A percentile compares a stretch with the other conserved stretches of the same genome.
Conservation (phyloP, 2,888 invertebrate genomes). For the Erebia palarica region DNA sequence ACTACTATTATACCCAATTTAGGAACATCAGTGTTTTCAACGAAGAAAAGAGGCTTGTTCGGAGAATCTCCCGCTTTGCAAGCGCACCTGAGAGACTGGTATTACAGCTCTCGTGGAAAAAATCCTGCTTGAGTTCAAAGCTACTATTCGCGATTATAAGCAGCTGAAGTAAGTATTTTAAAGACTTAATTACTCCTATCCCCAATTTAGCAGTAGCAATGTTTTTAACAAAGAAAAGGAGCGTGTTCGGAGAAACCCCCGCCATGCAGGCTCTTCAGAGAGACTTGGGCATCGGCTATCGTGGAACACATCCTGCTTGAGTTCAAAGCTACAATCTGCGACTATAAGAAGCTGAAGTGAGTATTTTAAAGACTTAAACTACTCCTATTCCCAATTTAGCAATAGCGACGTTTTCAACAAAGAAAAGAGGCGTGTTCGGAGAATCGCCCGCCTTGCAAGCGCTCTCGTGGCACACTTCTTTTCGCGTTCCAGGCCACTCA, state of each 20-base stretch:
- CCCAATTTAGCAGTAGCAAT: slow-evolving; percentile 57
- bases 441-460: slow-evolving; percentile 64
- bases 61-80: slow-evolving; percentile 86
- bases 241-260: slow-evolving; percentile 89
- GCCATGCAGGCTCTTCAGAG: slow-evolving; percentile 86
- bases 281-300: slow-evolving; percentile 86
- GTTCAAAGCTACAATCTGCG: slow-evolving; percentile 90
- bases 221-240: slow-evolving; percentile 70
- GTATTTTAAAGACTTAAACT: slow-evolving; percentile 50
- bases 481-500: slow-evolving; percentile 89
- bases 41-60: slow-evolving; percentile 86
- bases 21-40: too few relatives aligned
- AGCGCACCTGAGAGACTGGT: slow-evolving; percentile 86
- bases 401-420: slow-evolving; percentile 50
- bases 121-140: slow-evolving; percentile 91
- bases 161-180: slow-evolving; percentile 85
- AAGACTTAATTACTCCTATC: slow-evolving; percentile 55
- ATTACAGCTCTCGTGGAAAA: slow-evolving; percentile 87
- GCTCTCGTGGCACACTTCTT: too few relatives aligned
- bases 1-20: slow-evolving; percentile 57
- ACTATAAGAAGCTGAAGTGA: slow-evolving; percentile 91
- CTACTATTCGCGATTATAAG: slow-evolving; percentile 89
- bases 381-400: slow-evolving; percentile 57
- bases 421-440: slow-evolving; percentile 86
- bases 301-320: slow-evolving; percentile 83